phyloP scores from a whole-genome alignment of 2,113 vertebrate genomes.

The Porphyrio hochstetteri region DNA sequence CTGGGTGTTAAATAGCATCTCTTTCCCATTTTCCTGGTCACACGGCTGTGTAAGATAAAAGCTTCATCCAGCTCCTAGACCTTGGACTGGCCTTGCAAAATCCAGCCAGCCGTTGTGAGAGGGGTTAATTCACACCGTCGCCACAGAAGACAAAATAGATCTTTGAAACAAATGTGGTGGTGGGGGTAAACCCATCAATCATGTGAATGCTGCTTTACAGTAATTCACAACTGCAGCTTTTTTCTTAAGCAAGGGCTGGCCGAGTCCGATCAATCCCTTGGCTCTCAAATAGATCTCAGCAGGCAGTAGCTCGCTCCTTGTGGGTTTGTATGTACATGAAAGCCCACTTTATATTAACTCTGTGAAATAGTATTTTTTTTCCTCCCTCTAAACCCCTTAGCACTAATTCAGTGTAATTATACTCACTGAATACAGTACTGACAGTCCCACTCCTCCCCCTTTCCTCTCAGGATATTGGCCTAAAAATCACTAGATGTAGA shows the following conservation, averaged over 20 bases:
- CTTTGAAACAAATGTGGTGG: constrained; percentile 56
- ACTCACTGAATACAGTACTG: constrained; percentile 55
- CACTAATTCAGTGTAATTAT: constrained; percentile 63
- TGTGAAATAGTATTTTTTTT: constrained; percentile 40
- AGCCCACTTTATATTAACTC: constrained; percentile 69
- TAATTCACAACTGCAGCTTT: constrained; percentile 56
- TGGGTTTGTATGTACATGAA: constrained; percentile 65
- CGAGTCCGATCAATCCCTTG: constrained; percentile 34
- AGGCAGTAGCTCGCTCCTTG: constrained; percentile 54
- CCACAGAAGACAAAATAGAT: constrained; percentile 45
- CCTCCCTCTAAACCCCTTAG: constrained; percentile 48
- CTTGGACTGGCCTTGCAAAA: neutral
- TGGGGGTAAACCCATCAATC: constrained; percentile 65
- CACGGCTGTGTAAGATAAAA: neutral
- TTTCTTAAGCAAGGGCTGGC: constrained; percentile 42
- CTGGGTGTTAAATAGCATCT: neutral
- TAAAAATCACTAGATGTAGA: constrained; percentile 42
- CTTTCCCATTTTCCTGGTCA: neutral
- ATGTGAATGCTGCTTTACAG: constrained; percentile 59
- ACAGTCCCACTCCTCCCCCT: constrained; percentile 34
- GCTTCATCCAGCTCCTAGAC: neutral
- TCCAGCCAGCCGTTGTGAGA: constrained; percentile 11
- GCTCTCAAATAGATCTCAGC: constrained; percentile 52
- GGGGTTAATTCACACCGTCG: constrained; percentile 31
- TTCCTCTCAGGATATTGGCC: constrained; percentile 50